phyloP scores from a whole-genome alignment of 2,113 vertebrate genomes.

The Xiphophorus maculatus region DNA sequence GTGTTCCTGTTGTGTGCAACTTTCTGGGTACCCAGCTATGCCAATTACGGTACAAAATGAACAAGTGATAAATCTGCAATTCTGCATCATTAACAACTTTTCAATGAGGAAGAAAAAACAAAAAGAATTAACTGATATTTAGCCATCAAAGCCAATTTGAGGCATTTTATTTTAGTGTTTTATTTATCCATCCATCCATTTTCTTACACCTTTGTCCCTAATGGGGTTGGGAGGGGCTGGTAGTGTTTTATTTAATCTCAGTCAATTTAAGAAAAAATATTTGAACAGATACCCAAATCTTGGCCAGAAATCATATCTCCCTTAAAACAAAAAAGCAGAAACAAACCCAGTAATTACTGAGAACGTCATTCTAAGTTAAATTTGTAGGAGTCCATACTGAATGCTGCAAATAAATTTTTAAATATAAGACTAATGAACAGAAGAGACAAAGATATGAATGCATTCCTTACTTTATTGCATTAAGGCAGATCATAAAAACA shows the following conservation, averaged over 20 bases:
- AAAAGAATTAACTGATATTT: background rate
- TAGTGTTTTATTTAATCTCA: background rate
- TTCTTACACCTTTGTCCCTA: too few species aligned
- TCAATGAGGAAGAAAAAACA: too few species aligned
- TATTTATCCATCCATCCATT: too few species aligned
- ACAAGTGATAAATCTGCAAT: too few species aligned
- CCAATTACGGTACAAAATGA: too few species aligned
- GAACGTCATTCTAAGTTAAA: background rate
- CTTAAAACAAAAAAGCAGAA: background rate
- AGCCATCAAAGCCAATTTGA: background rate
- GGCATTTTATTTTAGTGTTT: background rate
- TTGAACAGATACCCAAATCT: too few species aligned
- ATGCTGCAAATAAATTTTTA: background rate
- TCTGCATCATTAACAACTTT: too few species aligned
- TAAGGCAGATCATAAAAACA: slow-evolving; percentile 67
- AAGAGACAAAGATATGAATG: background rate
- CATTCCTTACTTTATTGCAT: slow-evolving; percentile 57
- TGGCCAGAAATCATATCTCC: background rate
- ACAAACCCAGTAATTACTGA: background rate
- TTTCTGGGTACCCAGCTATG: too few species aligned
- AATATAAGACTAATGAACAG: background rate
- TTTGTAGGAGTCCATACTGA: background rate
- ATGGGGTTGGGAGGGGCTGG: too few species aligned
- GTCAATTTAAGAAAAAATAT: too few species aligned
- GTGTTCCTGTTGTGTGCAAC: too few species aligned